Conservation (phyloP, 2,888 invertebrate genomes). For the Conus canariensis region DNA sequence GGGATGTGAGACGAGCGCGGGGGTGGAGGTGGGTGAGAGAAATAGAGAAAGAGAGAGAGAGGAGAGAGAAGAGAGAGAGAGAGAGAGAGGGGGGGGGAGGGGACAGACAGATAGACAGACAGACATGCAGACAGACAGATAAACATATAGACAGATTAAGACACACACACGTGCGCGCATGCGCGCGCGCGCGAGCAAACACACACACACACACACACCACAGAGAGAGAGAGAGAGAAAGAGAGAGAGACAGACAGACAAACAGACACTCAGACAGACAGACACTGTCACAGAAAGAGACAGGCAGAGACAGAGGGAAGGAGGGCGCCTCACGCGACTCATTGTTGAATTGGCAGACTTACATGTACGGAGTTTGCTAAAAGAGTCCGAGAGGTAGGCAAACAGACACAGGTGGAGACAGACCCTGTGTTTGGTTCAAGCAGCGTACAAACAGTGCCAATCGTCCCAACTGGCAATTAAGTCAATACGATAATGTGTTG, state of each 20-base stretch:
- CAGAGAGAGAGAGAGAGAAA: background rate
- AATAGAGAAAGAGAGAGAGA: background rate
- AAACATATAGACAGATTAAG: too few species aligned
- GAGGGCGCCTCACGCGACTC: background rate
- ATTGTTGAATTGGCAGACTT: too few species aligned
- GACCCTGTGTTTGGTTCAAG: background rate
- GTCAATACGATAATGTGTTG: too few species aligned
- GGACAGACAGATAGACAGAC: too few species aligned
- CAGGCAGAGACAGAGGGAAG: background rate
- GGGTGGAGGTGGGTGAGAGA: background rate
- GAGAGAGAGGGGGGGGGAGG: too few species aligned
- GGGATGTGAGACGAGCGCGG: too few species aligned
- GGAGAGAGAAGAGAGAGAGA: background rate
- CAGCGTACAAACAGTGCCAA: too few species aligned
- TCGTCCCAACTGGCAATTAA: too few species aligned
- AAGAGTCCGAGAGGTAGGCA: background rate
- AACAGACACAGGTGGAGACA: background rate
- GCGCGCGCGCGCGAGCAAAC: background rate
- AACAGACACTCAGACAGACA: background rate
- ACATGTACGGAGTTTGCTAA: too few species aligned
- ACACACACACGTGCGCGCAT: background rate
- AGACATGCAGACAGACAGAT: too few species aligned
- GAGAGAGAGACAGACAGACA: background rate
- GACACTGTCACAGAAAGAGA: background rate
- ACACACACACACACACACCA: background rate